Conservation (phyloP, 2,888 invertebrate species). For the Nematopogon swammerdamellus region DNA sequence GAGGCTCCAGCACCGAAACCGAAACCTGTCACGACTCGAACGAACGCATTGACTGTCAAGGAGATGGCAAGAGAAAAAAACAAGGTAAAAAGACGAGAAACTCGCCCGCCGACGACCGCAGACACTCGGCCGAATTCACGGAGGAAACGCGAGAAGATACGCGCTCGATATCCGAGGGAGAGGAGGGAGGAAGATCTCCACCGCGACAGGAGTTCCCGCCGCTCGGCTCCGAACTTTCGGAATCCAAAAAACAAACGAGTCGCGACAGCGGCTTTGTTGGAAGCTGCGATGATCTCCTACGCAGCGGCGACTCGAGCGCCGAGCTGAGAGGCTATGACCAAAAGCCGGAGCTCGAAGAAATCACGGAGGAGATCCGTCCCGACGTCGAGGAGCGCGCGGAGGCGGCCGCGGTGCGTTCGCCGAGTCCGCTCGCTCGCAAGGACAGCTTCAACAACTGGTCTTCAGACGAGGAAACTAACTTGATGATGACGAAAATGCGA, state of each 20-base stretch:
- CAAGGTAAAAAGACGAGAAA: constrained; percentile 65
- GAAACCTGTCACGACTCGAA: constrained; percentile 64
- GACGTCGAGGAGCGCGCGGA: constrained; percentile 49
- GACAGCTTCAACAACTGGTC: constrained; percentile 94
- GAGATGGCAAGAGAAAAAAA: constrained; percentile 83
- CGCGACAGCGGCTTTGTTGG: constrained; percentile 88
- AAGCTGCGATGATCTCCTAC: constrained; percentile 80
- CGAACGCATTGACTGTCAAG: constrained; percentile 70
- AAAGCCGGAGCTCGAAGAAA: constrained; percentile 57
- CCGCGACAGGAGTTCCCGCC: constrained; percentile 65
- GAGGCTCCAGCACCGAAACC: constrained; percentile 74
- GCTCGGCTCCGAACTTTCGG: constrained; percentile 54
- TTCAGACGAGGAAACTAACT: constrained; percentile 89
- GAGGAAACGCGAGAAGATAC: constrained; percentile 59
- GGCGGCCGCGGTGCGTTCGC: constrained; percentile 49
- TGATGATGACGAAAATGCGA: constrained; percentile 94
- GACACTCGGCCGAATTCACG: constrained; percentile 61
- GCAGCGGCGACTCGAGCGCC: constrained; percentile 58
- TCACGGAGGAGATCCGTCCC: constrained; percentile 56
- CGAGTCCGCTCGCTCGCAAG: constrained; percentile 68
- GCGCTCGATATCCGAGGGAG: constrained; percentile 60
- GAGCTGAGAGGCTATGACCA: constrained; percentile 51
- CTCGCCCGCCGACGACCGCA: constrained; percentile 60
- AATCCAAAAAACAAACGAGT: constrained; percentile 75
- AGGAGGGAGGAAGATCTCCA: constrained; percentile 62